A percentile compares a stretch with the other conserved stretches of the same genome.
phyloP scores from a whole-genome alignment of 2,888 invertebrate species.

The Eumacrocentrus americanus region DNA sequence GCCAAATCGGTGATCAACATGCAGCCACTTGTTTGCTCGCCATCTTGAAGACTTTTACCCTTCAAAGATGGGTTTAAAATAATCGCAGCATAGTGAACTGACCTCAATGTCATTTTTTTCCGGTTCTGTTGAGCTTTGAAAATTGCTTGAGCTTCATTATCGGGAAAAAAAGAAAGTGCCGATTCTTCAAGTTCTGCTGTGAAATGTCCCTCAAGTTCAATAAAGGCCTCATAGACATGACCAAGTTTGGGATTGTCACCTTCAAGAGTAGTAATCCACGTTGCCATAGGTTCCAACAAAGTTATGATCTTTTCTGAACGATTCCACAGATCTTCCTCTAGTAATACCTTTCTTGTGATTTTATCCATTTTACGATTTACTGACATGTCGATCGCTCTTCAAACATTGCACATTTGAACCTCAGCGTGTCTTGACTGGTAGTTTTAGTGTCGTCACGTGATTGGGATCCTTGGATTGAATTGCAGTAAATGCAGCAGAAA shows the following conservation, averaged over 20 bases:
- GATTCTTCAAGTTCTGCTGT: background rate
- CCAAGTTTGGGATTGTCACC: slow-evolving; percentile 19
- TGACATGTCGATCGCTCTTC: no score
- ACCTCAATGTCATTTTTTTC: slow-evolving; percentile 17
- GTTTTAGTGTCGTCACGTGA: slow-evolving; percentile 24
- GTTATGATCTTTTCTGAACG: background rate
- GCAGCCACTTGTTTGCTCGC: slow-evolving; percentile 10
- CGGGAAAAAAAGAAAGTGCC: background rate
- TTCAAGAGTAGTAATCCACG: slow-evolving; percentile 21
- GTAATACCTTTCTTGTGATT: slow-evolving; percentile 21
- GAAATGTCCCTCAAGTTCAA: slow-evolving; percentile 21
- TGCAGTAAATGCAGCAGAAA: slow-evolving; percentile 26
- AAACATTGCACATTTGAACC: slow-evolving; percentile 28
- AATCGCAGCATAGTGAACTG: slow-evolving; percentile 33
- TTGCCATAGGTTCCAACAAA: slow-evolving; percentile 19
- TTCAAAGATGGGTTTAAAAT: slow-evolving; percentile 27
- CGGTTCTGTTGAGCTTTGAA: background rate
- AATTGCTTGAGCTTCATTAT: background rate
- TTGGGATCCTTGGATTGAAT: slow-evolving; percentile 27
- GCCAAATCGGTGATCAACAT: slow-evolving; percentile 14
- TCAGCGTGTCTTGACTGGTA: slow-evolving; percentile 32
- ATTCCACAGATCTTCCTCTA: slow-evolving; percentile 19
- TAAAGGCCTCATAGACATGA: slow-evolving; percentile 21
- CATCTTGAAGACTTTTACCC: slow-evolving; percentile 6
- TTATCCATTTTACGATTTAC: slow-evolving; percentile 25